Base-by-base conservation (phyloP, 2,113 vertebrate species). In the Oreotragus oreotragus region DNA sequence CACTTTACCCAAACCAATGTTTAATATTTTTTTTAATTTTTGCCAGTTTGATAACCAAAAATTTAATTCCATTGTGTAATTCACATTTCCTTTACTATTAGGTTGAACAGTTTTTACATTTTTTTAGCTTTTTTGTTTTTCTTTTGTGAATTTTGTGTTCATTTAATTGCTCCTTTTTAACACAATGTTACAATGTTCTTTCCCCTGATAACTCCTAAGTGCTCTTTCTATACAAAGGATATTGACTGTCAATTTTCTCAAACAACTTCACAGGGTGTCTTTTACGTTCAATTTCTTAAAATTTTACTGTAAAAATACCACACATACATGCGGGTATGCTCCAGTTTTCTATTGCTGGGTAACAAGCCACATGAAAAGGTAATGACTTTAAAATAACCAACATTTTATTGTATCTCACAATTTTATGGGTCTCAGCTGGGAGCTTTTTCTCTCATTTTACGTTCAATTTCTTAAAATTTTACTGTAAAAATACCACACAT, bases 11-110 rank as follows among this genome's bases (percentile, higher is more conserved):
- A 95, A 95, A 76, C 11, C 53, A 95, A 83, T 5, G 47, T 85
- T 88, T 94, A 88, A 88, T 84, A 45, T 36, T 84, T 79, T 93
- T 92, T 86, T 88, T 43, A 79, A 84, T 49, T 33, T 84, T 95
- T 85, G 21, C 45, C 84, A 88, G 84, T 80, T 91, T 85, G 66
- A 87, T 92, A 81, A 36, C 39, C 73, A 95, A 57, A 86, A 55
- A 81, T 89, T 86, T 90, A 92, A 79, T n/a, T 58, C 17, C 51
- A 93, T 60, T 47, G 7, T 79, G 58, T 79, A 73, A 88, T 84
- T 95, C 39, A 76, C 39, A 62, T 84, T 91, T 55, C 53, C 9
- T 95, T 80, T 64, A 79, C n/a, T 94, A 58, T 33, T 81, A 64
- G 10, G 14, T 58, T 81, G 25, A 81, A 53, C 12, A 19, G 53